phyloP scores from a whole-genome alignment of 2,888 invertebrate species.

The Hyles lineata region DNA sequence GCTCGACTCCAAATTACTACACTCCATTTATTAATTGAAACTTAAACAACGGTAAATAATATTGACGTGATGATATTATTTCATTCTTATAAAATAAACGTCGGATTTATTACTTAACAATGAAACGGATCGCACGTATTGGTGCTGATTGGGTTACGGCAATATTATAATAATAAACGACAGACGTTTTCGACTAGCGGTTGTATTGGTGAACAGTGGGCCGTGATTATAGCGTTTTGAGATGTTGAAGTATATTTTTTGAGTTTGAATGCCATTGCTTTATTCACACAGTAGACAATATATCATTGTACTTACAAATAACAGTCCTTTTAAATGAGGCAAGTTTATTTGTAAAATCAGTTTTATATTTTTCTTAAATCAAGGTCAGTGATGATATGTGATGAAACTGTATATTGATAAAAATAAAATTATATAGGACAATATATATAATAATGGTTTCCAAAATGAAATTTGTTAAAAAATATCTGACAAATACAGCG shows the following conservation, averaged over 20 bases:
- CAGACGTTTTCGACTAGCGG: not conserved
- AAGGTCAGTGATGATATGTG: too few relatives aligned
- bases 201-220: not conserved
- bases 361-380: too few relatives aligned
- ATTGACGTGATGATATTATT: conserved; percentile 39
- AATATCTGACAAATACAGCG: not conserved
- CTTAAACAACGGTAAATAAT: conserved; percentile 42
- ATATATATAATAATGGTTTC: not conserved
- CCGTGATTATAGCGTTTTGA: not conserved
- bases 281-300: too few relatives aligned
- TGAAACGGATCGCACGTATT: not conserved
- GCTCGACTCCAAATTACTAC: conserved; percentile 49
- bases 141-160: not conserved
- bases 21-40: conserved; percentile 52
- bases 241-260: not conserved
- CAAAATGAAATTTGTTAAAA: not conserved
- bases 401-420: too few relatives aligned
- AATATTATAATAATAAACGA: not conserved
- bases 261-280: too few relatives aligned
- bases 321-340: too few relatives aligned
- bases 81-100: conserved; percentile 10
- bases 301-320: too few relatives aligned
- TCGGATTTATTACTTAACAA: conserved; percentile 9
- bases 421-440: not conserved
- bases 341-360: too few relatives aligned